These are phyloP conservation scores for Zaprionus vittiger DNA, from an alignment of 1,140 invertebrate genomes.

Conservation along the genomic window DNA sequence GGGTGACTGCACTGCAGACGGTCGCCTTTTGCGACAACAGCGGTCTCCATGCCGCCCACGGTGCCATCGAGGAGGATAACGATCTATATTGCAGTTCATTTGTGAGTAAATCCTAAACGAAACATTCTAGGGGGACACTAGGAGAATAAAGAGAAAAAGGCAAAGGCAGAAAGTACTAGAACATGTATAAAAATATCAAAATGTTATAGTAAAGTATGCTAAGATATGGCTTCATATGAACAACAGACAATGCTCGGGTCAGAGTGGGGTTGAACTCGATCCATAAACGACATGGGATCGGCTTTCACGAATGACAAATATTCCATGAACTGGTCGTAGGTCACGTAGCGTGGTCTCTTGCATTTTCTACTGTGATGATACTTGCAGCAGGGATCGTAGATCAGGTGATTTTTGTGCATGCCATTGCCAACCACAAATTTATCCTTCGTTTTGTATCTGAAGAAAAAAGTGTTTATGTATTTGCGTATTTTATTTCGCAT, in stretches of 20 bases:
- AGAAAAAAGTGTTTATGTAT: not conserved
- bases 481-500: not conserved
- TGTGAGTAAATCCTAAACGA: slow-evolving; percentile 50
- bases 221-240: not conserved
- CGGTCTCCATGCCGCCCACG: slow-evolving; percentile 45
- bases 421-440: not conserved
- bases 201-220: not conserved
- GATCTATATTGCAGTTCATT: slow-evolving; percentile 92
- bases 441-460: not conserved
- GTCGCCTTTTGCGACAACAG: slow-evolving; percentile 91
- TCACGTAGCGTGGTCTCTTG: not conserved
- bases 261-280: not conserved
- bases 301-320: slow-evolving; percentile 1
- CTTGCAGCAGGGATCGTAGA: slow-evolving; percentile 24
- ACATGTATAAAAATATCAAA: not conserved
- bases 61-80: slow-evolving; percentile 92
- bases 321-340: not conserved
- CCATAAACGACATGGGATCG: not conserved
- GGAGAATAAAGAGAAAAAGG: not conserved
- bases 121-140: not conserved
- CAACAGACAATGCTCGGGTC: slow-evolving; percentile 13
- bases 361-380: slow-evolving; percentile 19
- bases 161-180: not conserved
- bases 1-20: slow-evolving; percentile 91
- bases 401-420: not conserved